Percentiles rank a stretch among this genome's conserved stretches.
Evolutionary conservation across 1,140 invertebrate species (phyloP).

Genomic region (Sarcophaga peregrina): DNA sequence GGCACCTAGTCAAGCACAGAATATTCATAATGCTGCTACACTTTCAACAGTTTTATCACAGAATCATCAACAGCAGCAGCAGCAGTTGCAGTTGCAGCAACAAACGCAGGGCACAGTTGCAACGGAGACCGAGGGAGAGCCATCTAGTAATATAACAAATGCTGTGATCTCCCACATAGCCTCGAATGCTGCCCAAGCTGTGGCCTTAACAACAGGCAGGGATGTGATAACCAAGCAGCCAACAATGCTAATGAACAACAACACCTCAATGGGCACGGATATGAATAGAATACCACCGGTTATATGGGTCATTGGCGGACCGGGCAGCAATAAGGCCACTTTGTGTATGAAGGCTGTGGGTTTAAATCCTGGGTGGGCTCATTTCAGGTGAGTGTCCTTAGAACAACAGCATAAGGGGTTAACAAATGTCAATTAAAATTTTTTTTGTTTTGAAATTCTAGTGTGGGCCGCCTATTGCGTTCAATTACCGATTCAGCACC

Average conservation of each 20-base stretch:
- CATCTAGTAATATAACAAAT: conserved; percentile 47
- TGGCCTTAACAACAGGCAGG: background rate
- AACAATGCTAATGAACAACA: conserved; percentile 49
- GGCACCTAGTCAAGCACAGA: conserved; percentile 67
- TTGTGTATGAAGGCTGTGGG: conserved; percentile 76
- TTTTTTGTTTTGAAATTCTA: conserved; percentile 56
- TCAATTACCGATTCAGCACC: conserved; percentile 73
- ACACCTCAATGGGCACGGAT: conserved; percentile 56
- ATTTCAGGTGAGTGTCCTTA: conserved; percentile 70
- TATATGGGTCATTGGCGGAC: conserved; percentile 86
- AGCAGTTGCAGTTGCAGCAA: background rate
- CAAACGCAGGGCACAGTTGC: background rate
- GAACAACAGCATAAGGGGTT: background rate
- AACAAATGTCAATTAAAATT: background rate
- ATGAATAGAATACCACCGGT: conserved; percentile 70
- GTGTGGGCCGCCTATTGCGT: conserved; percentile 77
- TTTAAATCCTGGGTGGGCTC: conserved; percentile 78
- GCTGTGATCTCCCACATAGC: conserved; percentile 52
- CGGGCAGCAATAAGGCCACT: conserved; percentile 80
- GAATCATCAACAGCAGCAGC: conserved; percentile 37
- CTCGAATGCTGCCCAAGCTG: conserved; percentile 46
- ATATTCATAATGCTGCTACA: conserved; percentile 52
- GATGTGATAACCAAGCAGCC: conserved; percentile 56
- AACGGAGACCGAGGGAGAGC: background rate
- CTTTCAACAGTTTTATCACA: conserved; percentile 42